Base-by-base conservation (phyloP, 2,797 vertebrate species). In the Anabas testudineus region DNA sequence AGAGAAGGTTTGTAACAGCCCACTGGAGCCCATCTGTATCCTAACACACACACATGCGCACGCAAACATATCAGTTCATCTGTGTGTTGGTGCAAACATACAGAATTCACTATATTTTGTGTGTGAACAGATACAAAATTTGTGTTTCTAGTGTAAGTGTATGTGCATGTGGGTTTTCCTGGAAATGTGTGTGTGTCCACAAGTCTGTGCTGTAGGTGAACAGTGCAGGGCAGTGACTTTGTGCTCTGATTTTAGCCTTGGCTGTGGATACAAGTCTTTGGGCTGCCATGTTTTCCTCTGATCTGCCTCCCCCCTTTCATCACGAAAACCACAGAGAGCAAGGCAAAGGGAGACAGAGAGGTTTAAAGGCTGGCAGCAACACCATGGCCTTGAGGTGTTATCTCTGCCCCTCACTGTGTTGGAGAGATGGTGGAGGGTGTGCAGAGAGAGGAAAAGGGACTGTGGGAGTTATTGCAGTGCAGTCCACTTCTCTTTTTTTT, bases 311-410 rank as follows among this genome's bases (percentile, higher is more conserved):
- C 71, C 76, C 80, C 80, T 88, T 88, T 90, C 82, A 92, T 92
- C 84, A 81, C 34, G 37, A 67, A 74, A 84, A 82, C 76, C 81
- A 85, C 80, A 71, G 85, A 85, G 85, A 84, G 86, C 71, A 46
- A 78, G 71, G 84, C 81, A 81, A 74, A 82, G 81, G 74, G 83
- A 85, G 82, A 83, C 52, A 39, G 77, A 77, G 83, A 76, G 87
- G 76, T 90, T 88, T 88, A 87, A 84, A 88, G 82, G 86, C 89
- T 93, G 92, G 90, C 91, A 91, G 88, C 83, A 83, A 79, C 81
- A 81, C 73, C 82, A 32, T 91, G 92, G 92, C 92, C 90, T 90
- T 90, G 90, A 91, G 90, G 90, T 90, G 87, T 92, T 91, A 91
- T 92, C 89, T 91, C 83, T 90, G 86, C 82, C 85, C 89, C 88